Conservation (phyloP, 2,888 invertebrate species). For the Strigamia crassipes region DNA sequence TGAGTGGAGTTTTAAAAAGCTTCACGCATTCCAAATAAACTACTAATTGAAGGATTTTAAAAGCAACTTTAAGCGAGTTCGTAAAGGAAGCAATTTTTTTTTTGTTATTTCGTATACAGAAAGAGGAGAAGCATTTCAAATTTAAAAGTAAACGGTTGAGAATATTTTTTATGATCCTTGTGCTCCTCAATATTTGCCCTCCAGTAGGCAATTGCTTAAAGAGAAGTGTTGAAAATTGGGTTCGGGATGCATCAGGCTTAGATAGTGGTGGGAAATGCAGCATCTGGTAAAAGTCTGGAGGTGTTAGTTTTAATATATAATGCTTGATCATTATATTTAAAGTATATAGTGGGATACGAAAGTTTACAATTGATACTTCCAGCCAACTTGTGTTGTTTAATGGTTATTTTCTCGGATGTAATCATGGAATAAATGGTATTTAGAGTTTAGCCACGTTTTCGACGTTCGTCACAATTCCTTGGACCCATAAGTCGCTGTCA, state of each 20-base stretch:
- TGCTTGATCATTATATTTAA: conserved; percentile 27
- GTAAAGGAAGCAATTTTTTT: not conserved
- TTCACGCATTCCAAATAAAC: conserved; percentile 8
- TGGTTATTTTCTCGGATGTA: not conserved
- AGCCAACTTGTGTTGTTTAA: not conserved
- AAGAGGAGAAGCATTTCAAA: not conserved
- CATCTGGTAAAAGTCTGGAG: not conserved
- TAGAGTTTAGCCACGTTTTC: not conserved
- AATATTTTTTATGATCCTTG: conserved; percentile 16
- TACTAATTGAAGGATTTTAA: conserved; percentile 16
- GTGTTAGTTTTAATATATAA: conserved; percentile 37
- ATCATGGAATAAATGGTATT: not conserved
- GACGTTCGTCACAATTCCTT: not conserved
- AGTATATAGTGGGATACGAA: not conserved
- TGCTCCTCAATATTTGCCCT: conserved; percentile 14
- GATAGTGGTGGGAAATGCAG: conserved; percentile 11
- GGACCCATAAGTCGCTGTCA: conserved; percentile 21
- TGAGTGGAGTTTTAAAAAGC: conserved; percentile 18
- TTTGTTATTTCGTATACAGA: not conserved
- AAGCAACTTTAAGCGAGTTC: not conserved
- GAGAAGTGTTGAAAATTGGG: conserved; percentile 41
- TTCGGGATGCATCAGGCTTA: conserved; percentile 29
- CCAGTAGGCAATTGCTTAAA: conserved; percentile 35
- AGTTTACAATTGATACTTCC: conserved; percentile 5
- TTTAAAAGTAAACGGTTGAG: not conserved